Conservation (phyloP, 2,797 vertebrate genomes). For the Garrulus glandarius region DNA sequence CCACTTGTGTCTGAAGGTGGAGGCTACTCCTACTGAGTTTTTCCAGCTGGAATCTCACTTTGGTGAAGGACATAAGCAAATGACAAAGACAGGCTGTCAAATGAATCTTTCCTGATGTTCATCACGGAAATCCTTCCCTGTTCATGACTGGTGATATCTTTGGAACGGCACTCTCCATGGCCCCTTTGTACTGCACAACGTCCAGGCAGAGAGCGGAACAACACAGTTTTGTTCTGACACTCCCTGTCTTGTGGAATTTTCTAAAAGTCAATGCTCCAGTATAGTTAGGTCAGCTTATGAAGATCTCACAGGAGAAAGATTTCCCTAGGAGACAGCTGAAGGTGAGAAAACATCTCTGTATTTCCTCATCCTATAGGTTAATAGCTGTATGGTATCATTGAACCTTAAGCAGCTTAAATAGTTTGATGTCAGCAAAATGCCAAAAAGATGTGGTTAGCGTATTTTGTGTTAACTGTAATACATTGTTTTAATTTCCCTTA, state of each 20-base stretch:
- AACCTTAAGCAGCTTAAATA: neutral
- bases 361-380: neutral
- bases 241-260: neutral
- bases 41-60: neutral
- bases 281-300: neutral
- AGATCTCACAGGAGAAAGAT: neutral
- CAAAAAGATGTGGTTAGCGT: neutral
- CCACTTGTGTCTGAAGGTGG: neutral
- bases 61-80: neutral
- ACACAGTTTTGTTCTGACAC: rapidly evolving
- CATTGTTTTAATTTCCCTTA: neutral
- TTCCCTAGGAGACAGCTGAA: neutral
- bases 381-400: neutral
- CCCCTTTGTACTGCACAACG: neutral
- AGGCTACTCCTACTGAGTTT: neutral
- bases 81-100: neutral
- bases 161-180: neutral
- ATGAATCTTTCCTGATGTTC: neutral
- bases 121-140: neutral
- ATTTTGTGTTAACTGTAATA: neutral
- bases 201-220: neutral
- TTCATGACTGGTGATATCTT: neutral
- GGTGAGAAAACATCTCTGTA: neutral
- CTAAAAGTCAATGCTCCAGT: neutral
- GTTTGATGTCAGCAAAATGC: neutral